Conservation (phyloP, 2,797 vertebrate species). For the Sciurus carolinensis region DNA sequence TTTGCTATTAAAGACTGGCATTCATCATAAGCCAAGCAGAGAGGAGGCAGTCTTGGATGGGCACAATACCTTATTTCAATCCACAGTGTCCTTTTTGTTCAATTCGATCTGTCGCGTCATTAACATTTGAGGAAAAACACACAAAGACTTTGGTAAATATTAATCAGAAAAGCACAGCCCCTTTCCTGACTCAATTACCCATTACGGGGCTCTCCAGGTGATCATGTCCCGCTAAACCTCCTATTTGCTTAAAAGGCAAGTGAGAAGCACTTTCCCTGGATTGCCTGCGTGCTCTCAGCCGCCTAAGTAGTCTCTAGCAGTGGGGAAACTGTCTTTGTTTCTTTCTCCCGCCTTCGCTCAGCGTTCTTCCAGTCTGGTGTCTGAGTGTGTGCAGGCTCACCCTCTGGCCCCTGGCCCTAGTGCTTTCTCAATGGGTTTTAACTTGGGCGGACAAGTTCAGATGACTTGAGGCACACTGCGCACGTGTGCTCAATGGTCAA, state of each 20-base stretch:
- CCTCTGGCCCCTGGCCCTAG: slow-evolving; percentile 3
- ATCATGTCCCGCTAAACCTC: slow-evolving; percentile 85
- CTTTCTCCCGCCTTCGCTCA: slow-evolving; percentile 63
- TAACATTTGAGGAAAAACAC: slow-evolving; percentile 88
- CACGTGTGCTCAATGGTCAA: slow-evolving; percentile 53
- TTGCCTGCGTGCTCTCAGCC: slow-evolving; percentile 58
- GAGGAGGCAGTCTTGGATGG: slow-evolving; percentile 94
- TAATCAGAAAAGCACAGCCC: slow-evolving; percentile 87
- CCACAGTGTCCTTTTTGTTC: slow-evolving; percentile 97
- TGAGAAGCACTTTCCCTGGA: slow-evolving; percentile 81
- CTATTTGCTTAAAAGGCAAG: slow-evolving; percentile 85
- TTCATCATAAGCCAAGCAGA: slow-evolving; percentile 96
- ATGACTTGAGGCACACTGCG: slow-evolving; percentile 67
- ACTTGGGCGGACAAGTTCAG: slow-evolving; percentile 73
- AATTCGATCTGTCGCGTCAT: slow-evolving; percentile 89
- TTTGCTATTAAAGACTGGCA: slow-evolving; percentile 95
- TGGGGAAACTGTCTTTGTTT: slow-evolving; percentile 63
- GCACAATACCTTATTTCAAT: slow-evolving; percentile 93
- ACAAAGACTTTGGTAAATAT: slow-evolving; percentile 90
- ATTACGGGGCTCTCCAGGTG: slow-evolving; percentile 87
- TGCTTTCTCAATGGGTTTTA: slow-evolving; percentile 75
- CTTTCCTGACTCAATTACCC: slow-evolving; percentile 86
- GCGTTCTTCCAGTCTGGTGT: slow-evolving; percentile 70
- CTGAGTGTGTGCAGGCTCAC: background rate
- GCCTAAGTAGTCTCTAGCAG: slow-evolving; percentile 76